Evolutionary conservation across 2,797 vertebrate species (phyloP).

Genomic region (Fringilla coelebs): DNA sequence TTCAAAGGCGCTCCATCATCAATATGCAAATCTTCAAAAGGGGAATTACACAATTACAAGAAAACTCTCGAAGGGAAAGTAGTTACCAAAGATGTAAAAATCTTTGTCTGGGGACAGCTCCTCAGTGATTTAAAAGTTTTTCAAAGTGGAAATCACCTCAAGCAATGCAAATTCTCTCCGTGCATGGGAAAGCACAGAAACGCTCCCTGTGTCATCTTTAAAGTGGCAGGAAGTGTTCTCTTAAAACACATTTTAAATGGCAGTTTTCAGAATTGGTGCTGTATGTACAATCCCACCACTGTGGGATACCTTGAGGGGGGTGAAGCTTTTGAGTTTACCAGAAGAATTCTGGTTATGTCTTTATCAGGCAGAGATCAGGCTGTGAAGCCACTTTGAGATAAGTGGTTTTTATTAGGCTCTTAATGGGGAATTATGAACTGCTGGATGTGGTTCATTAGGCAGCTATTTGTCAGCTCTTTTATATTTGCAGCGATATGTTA

Average conservation of each 20-base stretch:
- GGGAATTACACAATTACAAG: conserved; percentile 54
- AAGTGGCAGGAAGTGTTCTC: conserved; percentile 26
- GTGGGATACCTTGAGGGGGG: background rate
- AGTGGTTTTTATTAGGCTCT: background rate
- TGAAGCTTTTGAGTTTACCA: background rate
- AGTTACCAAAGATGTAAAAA: conserved; percentile 61
- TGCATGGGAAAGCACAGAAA: conserved; percentile 13
- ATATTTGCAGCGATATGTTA: background rate
- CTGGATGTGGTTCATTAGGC: background rate
- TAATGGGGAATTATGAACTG: background rate
- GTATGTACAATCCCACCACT: background rate
- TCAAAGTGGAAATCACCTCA: conserved; percentile 59
- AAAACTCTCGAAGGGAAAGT: conserved; percentile 55
- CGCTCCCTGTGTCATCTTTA: conserved; percentile 24
- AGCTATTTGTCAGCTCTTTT: background rate
- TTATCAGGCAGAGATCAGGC: background rate
- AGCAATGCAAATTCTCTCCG: conserved; percentile 49
- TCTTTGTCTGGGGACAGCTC: conserved; percentile 55
- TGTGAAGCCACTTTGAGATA: background rate
- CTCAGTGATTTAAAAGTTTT: conserved; percentile 56
- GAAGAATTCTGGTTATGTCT: background rate
- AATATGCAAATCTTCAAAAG: conserved; percentile 71
- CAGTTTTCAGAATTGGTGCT: background rate
- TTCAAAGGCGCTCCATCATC: conserved; percentile 59
- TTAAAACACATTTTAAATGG: background rate